These are phyloP conservation scores for Batillaria attramentaria DNA, from an alignment of 1,140 invertebrate species.

Conservation along the genomic window DNA sequence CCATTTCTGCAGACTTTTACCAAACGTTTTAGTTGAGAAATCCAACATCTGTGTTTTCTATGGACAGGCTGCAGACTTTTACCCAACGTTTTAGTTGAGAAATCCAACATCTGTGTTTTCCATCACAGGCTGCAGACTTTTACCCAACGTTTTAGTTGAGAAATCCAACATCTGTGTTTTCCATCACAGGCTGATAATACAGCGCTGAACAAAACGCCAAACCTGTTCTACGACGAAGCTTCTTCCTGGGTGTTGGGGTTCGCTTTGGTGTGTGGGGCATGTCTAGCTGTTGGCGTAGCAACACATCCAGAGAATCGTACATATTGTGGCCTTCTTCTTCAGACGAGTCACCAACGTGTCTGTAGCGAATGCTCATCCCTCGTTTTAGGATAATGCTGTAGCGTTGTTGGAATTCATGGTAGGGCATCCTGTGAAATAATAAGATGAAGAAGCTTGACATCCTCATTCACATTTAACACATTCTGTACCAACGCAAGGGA, in stretches of 20 bases:
- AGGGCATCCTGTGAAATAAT: conserved; percentile 71
- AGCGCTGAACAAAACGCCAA: neutral
- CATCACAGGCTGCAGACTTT: neutral
- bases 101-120: neutral
- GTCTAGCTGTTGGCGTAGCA: conserved; percentile 42
- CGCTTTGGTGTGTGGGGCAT: conserved; percentile 29
- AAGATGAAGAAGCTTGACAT: neutral
- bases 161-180: neutral
- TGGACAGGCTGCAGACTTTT: neutral
- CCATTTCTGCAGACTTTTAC: neutral
- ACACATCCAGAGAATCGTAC: conserved; percentile 37
- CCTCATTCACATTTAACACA: neutral
- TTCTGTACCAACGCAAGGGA: neutral
- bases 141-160: neutral
- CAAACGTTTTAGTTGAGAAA: too few species aligned
- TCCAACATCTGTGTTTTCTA: neutral
- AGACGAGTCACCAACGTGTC: too few species aligned
- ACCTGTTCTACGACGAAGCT: conserved; percentile 52
- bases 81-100: neutral
- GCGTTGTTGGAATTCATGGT: conserved; percentile 91
- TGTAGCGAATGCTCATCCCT: neutral
- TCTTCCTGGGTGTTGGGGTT: conserved; percentile 44
- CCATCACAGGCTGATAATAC: neutral
- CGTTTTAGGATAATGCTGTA: conserved; percentile 86
- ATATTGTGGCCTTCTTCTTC: conserved; percentile 19